Evolutionary conservation across 2,113 vertebrate species (phyloP).

Genomic region (Pedionomus torquatus): DNA sequence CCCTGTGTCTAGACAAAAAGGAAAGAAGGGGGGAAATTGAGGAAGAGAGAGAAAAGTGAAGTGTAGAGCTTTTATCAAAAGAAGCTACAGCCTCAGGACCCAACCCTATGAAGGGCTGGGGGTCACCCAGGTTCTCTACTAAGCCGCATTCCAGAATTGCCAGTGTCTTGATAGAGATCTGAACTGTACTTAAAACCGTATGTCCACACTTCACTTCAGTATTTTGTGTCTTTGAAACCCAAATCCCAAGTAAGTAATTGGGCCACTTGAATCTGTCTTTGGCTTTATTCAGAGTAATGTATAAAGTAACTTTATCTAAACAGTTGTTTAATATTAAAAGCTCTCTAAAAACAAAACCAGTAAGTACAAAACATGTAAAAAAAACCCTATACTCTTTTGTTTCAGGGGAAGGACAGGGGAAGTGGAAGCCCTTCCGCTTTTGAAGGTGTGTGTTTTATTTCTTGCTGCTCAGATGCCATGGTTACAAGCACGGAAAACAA

Average conservation of each 20-base stretch:
- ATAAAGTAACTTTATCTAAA: not conserved
- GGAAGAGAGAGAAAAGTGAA: not conserved
- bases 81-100: not conserved
- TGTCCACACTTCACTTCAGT: not conserved
- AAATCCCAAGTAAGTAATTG: not conserved
- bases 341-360: not conserved
- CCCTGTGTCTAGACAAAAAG: not conserved
- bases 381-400: not conserved
- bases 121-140: not conserved
- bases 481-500: conserved; percentile 12
- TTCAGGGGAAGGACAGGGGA: conserved; percentile 29
- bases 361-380: not conserved
- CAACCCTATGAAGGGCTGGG: accelerated
- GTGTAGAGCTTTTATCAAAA: not conserved
- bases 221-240: not conserved
- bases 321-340: not conserved
- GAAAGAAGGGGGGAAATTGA: not conserved
- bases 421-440: conserved; percentile 23
- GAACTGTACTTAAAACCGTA: not conserved
- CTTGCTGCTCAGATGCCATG: not conserved
- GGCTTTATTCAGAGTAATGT: not conserved
- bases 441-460: not conserved
- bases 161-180: not conserved
- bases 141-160: accelerated
- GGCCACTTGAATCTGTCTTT: not conserved